Evolutionary conservation across 2,888 invertebrate species (phyloP).

Genomic region (Phyllotreta cruciferae): DNA sequence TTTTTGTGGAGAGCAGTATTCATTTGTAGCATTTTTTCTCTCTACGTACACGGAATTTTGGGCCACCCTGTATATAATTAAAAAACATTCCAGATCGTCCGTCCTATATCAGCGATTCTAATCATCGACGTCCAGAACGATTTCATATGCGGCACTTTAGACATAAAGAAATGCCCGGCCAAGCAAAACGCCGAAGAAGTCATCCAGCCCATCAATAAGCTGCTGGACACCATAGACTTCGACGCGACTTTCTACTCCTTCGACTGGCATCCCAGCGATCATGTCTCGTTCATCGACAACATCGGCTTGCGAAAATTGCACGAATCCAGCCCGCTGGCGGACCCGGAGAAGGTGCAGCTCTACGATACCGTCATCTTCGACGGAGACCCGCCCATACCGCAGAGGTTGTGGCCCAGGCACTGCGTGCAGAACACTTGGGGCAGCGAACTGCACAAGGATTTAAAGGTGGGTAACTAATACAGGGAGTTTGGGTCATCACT

Average conservation of each 20-base stretch:
- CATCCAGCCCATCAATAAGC: slow-evolving; percentile 85
- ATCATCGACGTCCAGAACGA: slow-evolving; percentile 98
- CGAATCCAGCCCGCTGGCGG: slow-evolving; percentile 71
- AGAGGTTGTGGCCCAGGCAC: slow-evolving; percentile 93
- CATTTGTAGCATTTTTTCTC: too few species aligned
- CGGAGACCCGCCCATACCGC: slow-evolving; percentile 81
- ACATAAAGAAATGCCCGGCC: slow-evolving; percentile 90
- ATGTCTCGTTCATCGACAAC: slow-evolving; percentile 95
- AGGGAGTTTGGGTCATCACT: neutral
- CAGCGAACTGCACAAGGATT: slow-evolving; percentile 85
- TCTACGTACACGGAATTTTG: too few species aligned
- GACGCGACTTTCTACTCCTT: slow-evolving; percentile 89
- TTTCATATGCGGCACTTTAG: slow-evolving; percentile 91
- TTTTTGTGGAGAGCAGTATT: too few species aligned
- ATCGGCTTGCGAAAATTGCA: slow-evolving; percentile 72
- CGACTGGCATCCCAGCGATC: slow-evolving; percentile 96
- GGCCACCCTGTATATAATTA: too few species aligned
- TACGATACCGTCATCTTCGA: slow-evolving; percentile 91
- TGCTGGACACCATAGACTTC: slow-evolving; percentile 80
- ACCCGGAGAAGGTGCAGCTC: slow-evolving; percentile 73
- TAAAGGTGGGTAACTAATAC: slow-evolving; percentile 69
- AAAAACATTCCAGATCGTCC: slow-evolving; percentile 43
- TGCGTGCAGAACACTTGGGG: slow-evolving; percentile 96
- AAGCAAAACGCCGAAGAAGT: slow-evolving; percentile 89
- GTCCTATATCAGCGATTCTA: slow-evolving; percentile 83